phyloP scores from a whole-genome alignment of 2,797 vertebrate species.

The Gouania willdenowi region DNA sequence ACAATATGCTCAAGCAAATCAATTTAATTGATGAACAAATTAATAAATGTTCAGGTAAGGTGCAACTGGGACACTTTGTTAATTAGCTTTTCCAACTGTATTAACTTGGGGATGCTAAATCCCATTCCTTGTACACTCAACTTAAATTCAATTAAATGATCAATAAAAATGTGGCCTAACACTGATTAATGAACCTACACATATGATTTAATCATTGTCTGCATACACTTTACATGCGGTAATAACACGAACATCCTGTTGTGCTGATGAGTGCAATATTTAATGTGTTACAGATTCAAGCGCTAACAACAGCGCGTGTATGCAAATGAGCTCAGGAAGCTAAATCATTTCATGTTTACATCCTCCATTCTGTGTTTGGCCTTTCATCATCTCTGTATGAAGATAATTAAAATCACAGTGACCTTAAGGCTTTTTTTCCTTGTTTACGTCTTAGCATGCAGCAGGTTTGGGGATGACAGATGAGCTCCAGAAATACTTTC shows the following conservation, averaged over 20 bases:
- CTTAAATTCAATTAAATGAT: slow-evolving; percentile 31
- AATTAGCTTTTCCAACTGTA: slow-evolving; percentile 44
- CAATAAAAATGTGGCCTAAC: slow-evolving; percentile 19
- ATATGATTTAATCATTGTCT: slow-evolving; percentile 20
- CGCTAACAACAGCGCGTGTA: neutral
- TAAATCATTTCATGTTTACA: slow-evolving; percentile 6
- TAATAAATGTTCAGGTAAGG: slow-evolving; percentile 42
- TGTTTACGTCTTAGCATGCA: slow-evolving; percentile 21
- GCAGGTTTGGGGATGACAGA: slow-evolving; percentile 24
- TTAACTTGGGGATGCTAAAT: slow-evolving; percentile 53
- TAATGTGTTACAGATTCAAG: slow-evolving; percentile 1
- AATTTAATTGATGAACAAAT: slow-evolving; percentile 60
- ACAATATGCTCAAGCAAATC: slow-evolving; percentile 55
- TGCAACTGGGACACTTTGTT: slow-evolving; percentile 35
- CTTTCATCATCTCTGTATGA: slow-evolving; percentile 3
- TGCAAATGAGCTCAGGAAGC: slow-evolving; percentile 2
- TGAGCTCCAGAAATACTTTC: slow-evolving; percentile 33
- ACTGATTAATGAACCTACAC: slow-evolving; percentile 12
- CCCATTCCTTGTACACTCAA: slow-evolving; percentile 27
- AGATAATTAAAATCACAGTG: slow-evolving; percentile 29
- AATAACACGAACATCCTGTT: neutral
- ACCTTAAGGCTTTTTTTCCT: slow-evolving; percentile 18
- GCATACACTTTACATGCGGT: slow-evolving; percentile 8
- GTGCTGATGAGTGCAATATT: neutral
- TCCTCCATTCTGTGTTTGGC: neutral